These are phyloP conservation scores for Heliconius cydno DNA, from an alignment of 2,888 invertebrate genomes.

Conservation along the genomic window DNA sequence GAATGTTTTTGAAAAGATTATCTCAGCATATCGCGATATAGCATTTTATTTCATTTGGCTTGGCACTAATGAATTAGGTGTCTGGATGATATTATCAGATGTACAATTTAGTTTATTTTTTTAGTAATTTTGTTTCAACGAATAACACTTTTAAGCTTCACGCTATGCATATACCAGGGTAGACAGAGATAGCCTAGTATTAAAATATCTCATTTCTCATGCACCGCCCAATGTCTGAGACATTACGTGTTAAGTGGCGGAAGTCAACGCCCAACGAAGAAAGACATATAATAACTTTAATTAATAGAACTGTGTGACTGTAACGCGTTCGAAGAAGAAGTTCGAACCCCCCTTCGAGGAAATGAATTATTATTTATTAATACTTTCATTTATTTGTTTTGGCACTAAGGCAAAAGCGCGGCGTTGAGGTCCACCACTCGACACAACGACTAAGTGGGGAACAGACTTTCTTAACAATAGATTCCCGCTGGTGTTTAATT, in stretches of 20 bases:
- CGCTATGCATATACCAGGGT: too few species aligned
- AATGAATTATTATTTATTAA: neutral
- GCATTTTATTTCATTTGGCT: slow-evolving; percentile 10
- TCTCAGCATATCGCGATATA: neutral
- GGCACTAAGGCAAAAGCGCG: neutral
- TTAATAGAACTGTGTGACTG: neutral
- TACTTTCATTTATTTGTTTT: neutral
- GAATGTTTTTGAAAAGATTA: slow-evolving; percentile 3
- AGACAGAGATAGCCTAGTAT: too few species aligned
- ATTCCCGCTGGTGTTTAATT: too few species aligned
- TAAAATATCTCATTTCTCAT: too few species aligned
- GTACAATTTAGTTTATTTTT: neutral
- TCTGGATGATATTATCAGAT: slow-evolving; percentile 14
- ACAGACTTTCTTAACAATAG: neutral
- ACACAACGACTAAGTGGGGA: neutral
- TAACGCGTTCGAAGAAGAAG: neutral
- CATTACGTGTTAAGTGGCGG: too few species aligned
- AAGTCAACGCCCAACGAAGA: too few species aligned
- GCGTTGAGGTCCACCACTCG: neutral
- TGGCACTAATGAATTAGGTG: slow-evolving; percentile 21
- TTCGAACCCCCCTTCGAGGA: neutral
- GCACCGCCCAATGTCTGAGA: too few species aligned
- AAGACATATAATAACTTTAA: too few species aligned
- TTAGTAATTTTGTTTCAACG: neutral
- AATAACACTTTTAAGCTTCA: neutral